Base-by-base conservation (phyloP, 2,797 vertebrate genomes). In the Tarsius wallacei region DNA sequence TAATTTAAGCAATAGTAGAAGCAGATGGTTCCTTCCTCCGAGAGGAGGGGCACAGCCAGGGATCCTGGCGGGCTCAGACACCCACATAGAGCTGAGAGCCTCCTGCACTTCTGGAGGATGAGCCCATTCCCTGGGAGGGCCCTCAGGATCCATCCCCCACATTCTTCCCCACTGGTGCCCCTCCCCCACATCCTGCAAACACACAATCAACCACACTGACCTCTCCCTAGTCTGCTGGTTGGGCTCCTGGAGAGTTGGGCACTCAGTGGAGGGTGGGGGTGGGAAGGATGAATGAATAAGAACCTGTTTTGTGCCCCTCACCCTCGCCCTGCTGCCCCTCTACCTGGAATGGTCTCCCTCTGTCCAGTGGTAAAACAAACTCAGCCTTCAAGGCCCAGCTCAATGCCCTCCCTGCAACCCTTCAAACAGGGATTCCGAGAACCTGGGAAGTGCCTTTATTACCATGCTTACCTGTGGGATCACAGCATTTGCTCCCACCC, bases 391-490 rank as follows among this genome's bases (percentile, higher is more conserved):
- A 73, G 14, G 82, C 33, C 63, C 57, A 11, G 73, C 49, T 91
- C 26, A 19, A 2, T 66, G 31, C 57, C 59, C 59, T 33, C 16
- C 13, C n/a, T 31, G 26, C 66, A 55, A 17, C 42, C 63, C 66
- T 64, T 12, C 49, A 55, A 28, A 47, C 51, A 55, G 70, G 73
- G 64, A 8, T 42, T 19, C 28, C 5, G 13, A 61, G 91, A 66
- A 19, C 68, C 19, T 51, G 55, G 12, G 42, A 49, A 47, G 74
- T 42, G 64, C 86, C 55, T 28, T 31, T 22, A 47, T 28, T 2
- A 21, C 9, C 22, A 1, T 0, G 1, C 2, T 7, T 42, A n/a
- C 17, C 47, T 3, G 1, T 13, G 74, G 42, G 19, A 13, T 28
- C n/a, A 10, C 22, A 0, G 42, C 53, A 3, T 53, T 49, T 1